A percentile compares a stretch with the other conserved stretches of the same genome.
Evolutionary conservation across 2,113 vertebrate species (phyloP).

Genomic region (Astatotilapia flaviijosephi): DNA sequence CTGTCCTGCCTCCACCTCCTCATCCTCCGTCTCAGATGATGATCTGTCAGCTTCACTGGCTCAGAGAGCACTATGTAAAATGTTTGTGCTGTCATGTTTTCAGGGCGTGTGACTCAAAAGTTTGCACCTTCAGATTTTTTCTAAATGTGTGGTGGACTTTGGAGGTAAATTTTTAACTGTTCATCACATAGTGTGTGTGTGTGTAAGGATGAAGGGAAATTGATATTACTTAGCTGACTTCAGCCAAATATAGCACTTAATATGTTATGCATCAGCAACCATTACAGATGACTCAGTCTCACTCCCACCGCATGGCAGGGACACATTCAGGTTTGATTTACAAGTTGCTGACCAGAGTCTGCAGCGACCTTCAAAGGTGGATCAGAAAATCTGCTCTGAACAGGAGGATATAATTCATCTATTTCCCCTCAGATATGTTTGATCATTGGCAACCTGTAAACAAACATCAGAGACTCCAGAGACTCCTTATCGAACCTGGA

Average conservation of each 20-base stretch:
- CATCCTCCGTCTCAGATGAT: constrained; percentile 12
- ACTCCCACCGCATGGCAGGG: neutral
- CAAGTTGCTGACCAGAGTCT: neutral
- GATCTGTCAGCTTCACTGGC: constrained; percentile 31
- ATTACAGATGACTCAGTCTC: constrained; percentile 25
- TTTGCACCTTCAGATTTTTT: neutral
- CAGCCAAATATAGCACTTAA: constrained; percentile 28
- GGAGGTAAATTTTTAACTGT: neutral
- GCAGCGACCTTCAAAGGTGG: neutral
- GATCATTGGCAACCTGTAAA: neutral
- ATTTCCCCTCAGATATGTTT: neutral
- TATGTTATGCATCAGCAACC: constrained; percentile 38
- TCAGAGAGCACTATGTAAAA: neutral
- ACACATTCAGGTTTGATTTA: neutral
- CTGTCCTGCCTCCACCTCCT: constrained; percentile 17
- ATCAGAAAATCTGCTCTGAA: neutral
- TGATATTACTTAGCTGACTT: neutral
- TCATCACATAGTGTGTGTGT: neutral
- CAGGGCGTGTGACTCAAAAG: neutral
- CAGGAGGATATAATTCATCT: neutral
- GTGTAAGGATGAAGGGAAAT: neutral
- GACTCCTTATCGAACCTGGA: neutral
- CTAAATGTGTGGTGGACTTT: neutral
- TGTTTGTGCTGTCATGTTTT: neutral
- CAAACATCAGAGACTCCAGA: constrained; percentile 7